These are phyloP conservation scores for Mantis religiosa DNA, from an alignment of 2,888 invertebrate species.

Conservation along the genomic window DNA sequence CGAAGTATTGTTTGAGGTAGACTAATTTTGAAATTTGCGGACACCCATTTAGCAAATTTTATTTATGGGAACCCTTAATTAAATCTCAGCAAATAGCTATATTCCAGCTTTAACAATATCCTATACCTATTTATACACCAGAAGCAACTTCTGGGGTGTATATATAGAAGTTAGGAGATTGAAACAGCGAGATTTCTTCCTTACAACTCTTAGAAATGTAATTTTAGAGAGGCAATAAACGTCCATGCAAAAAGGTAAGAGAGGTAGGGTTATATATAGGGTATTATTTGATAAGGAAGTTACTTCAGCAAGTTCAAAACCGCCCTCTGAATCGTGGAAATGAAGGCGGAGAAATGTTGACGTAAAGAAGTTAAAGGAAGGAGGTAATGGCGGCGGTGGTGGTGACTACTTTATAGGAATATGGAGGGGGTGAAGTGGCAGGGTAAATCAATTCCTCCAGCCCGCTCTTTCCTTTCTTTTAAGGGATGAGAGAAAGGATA, in stretches of 20 bases:
- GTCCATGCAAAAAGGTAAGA: neutral
- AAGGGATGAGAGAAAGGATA: neutral
- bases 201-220: neutral
- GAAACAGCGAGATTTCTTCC: neutral
- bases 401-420: constrained; percentile 3
- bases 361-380: constrained; percentile 4
- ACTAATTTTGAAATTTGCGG: too few relatives aligned
- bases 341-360: constrained; percentile 16
- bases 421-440: neutral
- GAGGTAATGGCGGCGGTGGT: neutral
- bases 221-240: neutral
- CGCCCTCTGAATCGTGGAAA: neutral
- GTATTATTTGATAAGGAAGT: constrained; percentile 14
- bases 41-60: too few relatives aligned
- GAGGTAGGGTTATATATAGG: constrained; percentile 3
- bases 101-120: too few relatives aligned
- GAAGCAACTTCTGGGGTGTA: too few relatives aligned
- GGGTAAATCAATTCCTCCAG: constrained; percentile 13
- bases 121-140: too few relatives aligned
- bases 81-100: too few relatives aligned
- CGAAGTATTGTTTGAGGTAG: too few relatives aligned
- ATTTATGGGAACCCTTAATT: too few relatives aligned
- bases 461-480: neutral
- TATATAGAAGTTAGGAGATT: too few relatives aligned
- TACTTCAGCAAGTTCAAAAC: constrained; percentile 6